phyloP scores from a whole-genome alignment of 2,113 vertebrate species.

The Cryptoleucopteryx plumbea region DNA sequence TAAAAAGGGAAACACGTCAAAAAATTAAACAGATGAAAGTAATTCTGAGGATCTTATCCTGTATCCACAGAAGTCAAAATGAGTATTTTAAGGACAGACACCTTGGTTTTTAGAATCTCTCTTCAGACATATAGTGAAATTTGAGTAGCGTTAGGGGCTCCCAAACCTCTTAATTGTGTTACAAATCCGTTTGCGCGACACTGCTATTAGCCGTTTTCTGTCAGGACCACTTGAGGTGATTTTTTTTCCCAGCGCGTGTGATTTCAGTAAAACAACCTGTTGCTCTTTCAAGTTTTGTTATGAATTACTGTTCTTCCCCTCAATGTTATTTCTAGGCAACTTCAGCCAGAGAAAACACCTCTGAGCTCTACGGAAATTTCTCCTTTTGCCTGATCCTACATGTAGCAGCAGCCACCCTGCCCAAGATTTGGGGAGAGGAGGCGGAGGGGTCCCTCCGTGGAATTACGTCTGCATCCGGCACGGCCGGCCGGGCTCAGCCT shows the following conservation, averaged over 20 bases:
- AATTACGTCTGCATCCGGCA: neutral
- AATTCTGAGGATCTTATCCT: neutral
- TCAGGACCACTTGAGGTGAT: neutral
- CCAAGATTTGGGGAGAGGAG: neutral
- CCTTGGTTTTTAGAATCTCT: neutral
- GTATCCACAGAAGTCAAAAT: neutral
- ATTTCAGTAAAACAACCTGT: conserved; percentile 33
- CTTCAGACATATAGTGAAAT: neutral
- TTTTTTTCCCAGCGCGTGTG: neutral
- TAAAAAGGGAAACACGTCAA: neutral
- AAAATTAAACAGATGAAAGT: neutral
- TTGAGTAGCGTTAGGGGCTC: neutral
- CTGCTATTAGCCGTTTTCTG: neutral
- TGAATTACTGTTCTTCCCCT: conserved; percentile 2
- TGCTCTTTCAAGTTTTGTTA: conserved; percentile 35
- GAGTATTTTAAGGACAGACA: neutral
- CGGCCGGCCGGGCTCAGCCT: neutral
- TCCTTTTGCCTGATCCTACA: neutral
- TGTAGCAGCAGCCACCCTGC: neutral
- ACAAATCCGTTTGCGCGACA: neutral
- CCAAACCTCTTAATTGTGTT: neutral
- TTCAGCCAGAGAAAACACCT: conserved; percentile 52
- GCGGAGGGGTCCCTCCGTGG: neutral
- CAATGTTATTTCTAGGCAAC: conserved; percentile 26
- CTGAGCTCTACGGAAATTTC: neutral